Evolutionary conservation across 2,888 invertebrate genomes (phyloP).

Genomic region (Eupithecia subumbrata): DNA sequence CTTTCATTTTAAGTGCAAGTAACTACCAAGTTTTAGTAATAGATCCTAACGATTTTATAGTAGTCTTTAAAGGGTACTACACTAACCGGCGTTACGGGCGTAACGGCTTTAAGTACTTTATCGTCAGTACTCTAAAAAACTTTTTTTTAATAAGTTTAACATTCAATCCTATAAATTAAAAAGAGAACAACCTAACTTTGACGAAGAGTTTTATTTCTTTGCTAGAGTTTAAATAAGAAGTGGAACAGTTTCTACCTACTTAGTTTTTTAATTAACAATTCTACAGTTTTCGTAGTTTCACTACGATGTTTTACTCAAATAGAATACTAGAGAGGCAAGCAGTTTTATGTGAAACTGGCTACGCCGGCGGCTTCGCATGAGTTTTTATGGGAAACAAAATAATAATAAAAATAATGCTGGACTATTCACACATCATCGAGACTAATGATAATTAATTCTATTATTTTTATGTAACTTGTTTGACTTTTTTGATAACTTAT

Average conservation of each 20-base stretch:
- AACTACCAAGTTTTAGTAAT: too few species aligned
- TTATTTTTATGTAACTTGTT: too few species aligned
- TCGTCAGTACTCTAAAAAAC: neutral
- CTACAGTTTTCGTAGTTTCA: slow-evolving; percentile 10
- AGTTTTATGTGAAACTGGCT: neutral
- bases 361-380: neutral
- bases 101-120: too few species aligned
- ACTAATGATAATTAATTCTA: too few species aligned
- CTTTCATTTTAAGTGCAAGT: too few species aligned
- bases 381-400: neutral
- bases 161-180: slow-evolving; percentile 9
- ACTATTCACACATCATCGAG: too few species aligned
- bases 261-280: slow-evolving; percentile 15
- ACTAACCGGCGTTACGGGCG: too few species aligned
- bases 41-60: too few species aligned
- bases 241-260: slow-evolving; percentile 8
- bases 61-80: too few species aligned
- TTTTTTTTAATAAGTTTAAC: neutral
- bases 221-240: neutral
- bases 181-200: slow-evolving; percentile 5
- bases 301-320: neutral
- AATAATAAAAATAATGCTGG: too few species aligned
- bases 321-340: neutral
- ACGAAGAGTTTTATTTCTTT: slow-evolving; percentile 14
- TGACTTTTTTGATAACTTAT: too few species aligned